A percentile compares a stretch with the other conserved stretches of the same genome.
Evolutionary conservation across 2,888 invertebrate genomes (phyloP).

Genomic region (Dynastes maya): DNA sequence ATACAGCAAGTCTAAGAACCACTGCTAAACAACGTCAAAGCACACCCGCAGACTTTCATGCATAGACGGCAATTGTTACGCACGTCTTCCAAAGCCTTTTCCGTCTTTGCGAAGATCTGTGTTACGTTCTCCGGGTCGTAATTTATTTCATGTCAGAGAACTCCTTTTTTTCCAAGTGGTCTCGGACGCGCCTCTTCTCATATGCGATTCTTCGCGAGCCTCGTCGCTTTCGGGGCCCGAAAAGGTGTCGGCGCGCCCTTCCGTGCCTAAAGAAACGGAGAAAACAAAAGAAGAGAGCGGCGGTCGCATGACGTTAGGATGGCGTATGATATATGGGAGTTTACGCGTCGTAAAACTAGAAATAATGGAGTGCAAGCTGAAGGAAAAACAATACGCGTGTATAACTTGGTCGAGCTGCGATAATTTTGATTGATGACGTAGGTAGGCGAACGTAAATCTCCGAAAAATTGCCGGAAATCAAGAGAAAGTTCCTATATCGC

Average conservation of each 20-base stretch:
- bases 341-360: conserved; percentile 26
- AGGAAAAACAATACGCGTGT: conserved; percentile 31
- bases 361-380: conserved; percentile 25
- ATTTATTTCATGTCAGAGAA: neutral
- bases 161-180: neutral
- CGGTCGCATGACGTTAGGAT: neutral
- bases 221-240: neutral
- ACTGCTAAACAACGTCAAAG: too few species aligned
- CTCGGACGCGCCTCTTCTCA: neutral
- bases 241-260: neutral
- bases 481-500: too few species aligned
- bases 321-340: conserved; percentile 24
- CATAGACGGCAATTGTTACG: too few species aligned
- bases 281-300: too few species aligned
- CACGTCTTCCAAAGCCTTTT: too few species aligned
- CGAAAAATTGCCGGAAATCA: neutral
- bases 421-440: conserved; percentile 31
- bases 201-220: neutral
- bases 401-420: neutral
- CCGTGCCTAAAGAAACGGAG: neutral
- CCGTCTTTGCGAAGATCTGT: neutral
- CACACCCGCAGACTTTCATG: too few species aligned
- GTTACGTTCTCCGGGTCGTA: neutral
- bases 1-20: too few species aligned
- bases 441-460: neutral